Conservation (phyloP, 2,113 vertebrate species). For the Callospermophilus lateralis region DNA sequence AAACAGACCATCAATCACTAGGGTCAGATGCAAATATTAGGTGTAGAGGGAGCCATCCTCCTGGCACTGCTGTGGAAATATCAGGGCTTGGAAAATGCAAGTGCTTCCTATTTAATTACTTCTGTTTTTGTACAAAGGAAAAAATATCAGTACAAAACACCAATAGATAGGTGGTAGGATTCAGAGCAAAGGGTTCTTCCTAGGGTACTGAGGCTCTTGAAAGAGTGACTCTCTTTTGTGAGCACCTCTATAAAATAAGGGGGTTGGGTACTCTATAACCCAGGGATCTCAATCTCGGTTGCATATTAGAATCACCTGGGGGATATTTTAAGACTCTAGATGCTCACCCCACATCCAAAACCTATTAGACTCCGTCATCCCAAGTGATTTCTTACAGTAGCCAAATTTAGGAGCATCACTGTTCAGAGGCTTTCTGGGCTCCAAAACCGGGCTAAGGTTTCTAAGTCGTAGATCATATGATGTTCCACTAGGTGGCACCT, state of each 20-base stretch:
- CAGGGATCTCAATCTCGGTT: not conserved
- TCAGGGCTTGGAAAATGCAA: conserved; percentile 3
- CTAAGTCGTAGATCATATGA: not conserved
- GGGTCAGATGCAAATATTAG: conserved; percentile 30
- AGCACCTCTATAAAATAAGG: not conserved
- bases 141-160: not conserved
- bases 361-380: not conserved
- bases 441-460: not conserved
- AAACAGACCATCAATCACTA: not conserved
- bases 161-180: not conserved
- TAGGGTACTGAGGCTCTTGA: not conserved
- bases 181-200: not conserved
- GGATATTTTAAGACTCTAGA: not conserved
- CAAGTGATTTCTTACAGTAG: not conserved
- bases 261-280: not conserved
- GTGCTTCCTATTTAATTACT: not conserved
- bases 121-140: conserved; percentile 36
- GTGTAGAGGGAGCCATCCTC: not conserved
- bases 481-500: conserved; percentile 87
- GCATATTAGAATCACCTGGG: not conserved
- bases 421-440: not conserved
- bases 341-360: not conserved
- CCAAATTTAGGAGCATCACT: not conserved
- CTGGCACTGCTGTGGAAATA: not conserved
- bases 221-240: not conserved